Evolutionary conservation across 2,888 invertebrate genomes (phyloP), one percentile per base, ranked within the genome.

Genomic region (Brachyopa scutellaris): DNA sequence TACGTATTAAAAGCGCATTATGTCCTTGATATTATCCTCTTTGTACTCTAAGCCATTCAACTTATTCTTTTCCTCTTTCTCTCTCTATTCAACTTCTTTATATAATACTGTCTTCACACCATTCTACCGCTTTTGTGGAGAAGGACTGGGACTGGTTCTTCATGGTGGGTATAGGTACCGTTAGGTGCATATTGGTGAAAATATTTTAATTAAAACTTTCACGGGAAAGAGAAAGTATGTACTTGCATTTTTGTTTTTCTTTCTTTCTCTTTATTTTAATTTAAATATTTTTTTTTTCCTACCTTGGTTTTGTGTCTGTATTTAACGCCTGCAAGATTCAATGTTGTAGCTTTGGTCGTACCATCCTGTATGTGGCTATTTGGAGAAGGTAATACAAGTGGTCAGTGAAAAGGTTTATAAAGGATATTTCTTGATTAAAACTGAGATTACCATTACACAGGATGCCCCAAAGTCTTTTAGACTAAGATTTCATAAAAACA

Each of bases 161-260:
- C 8, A 21, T 49, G 38, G 15, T 21, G n/a, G n/a, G n/a, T n/a
- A n/a, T n/a, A n/a, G n/a, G n/a, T n/a, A 17, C 15, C 23, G 55
- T 55, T 61, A 74, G 74, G 67, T 80, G 74, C 69, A 80, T 80
- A 76, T 74, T 80, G 79, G 76, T 69, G 76, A 80, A 76, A 74
- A 80, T 80, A 80, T 76, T 80, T 80, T 80, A 76, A 80, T 80
- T 80, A 80, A 80, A 80, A 80, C 49, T 80, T 80, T 73, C 57
- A 57, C 19, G 57, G 40, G 51, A 74, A 74, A 57, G 67, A 79
- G 79, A 53, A 74, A 73, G 67, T 74, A 47, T 76, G 69, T 57
- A 57, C 49, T 57, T 33, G 19, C 2, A 17, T 0, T 49, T 38
- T 21, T 19, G 29, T 66, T 11, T 13, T 42, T 42, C 6, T 11